Evolutionary conservation across 2,113 vertebrate species (phyloP).

Genomic region (Ailuropoda melanoleuca): DNA sequence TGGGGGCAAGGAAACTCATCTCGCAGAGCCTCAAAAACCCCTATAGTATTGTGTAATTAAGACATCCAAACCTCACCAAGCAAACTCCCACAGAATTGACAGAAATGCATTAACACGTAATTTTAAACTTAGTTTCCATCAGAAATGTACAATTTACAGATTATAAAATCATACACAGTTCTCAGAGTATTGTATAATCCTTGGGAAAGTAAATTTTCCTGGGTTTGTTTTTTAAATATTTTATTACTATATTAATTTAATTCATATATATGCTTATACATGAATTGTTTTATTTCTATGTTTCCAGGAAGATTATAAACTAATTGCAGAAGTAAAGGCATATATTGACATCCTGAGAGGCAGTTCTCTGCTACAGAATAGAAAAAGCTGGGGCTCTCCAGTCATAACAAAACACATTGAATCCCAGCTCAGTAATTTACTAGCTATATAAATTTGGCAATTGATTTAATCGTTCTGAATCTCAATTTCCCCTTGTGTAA

Average conservation of each 20-base stretch:
- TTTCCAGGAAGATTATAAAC: not conserved
- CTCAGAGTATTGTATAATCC: not conserved
- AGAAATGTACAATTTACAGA: not conserved
- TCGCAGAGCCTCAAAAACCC: not conserved
- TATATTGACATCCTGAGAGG: not conserved
- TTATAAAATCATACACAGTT: not conserved
- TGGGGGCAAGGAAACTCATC: not conserved
- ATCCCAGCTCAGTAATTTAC: constrained; percentile 12
- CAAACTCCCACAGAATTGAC: not conserved
- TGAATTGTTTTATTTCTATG: not conserved
- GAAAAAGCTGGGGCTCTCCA: not conserved
- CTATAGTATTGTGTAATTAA: not conserved
- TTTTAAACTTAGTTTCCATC: not conserved
- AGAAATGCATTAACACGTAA: not conserved
- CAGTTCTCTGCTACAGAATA: not conserved
- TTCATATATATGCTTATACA: not conserved
- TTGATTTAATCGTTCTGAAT: constrained; percentile 46
- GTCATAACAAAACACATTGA: not conserved
- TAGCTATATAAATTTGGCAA: not conserved
- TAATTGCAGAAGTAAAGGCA: not conserved
- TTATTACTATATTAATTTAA: constrained; percentile 11
- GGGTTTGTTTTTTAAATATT: not conserved
- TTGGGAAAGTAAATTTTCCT: not conserved
- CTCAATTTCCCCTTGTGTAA: constrained; percentile 27
- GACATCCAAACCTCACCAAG: not conserved